Base-by-base conservation (phyloP, 1,140 invertebrate species). In the Drosophila kurseongensis region DNA sequence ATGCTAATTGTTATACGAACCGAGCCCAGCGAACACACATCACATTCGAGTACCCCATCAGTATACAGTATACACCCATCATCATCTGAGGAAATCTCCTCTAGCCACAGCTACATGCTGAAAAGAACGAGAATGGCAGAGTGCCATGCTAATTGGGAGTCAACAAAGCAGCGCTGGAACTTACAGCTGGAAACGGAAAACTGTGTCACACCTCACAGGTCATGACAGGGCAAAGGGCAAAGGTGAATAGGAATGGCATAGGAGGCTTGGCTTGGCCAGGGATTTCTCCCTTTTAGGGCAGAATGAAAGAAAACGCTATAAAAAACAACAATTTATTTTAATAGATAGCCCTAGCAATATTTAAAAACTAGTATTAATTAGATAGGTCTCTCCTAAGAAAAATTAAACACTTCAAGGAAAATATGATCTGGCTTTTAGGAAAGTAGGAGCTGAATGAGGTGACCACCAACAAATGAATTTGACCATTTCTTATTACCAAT, bases 1-100 rank as follows among this genome's bases (percentile, higher is more conserved):
- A 61, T 77, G 74, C 50, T 77, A 77, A 77, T 77, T 77, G 63
- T 55, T 40, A 51, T 42, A 66, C 41, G 66, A 58, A 51, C 57
- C 36, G 38, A 47, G 27, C 57, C 27, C 35, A 18, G 14, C 5
- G 8, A 32, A 32, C 29, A 7, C 29, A 32, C 29, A 32, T 32
- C 6, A 1, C 6, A 66, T 13, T 50, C 48, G 48, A 45, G 44
- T 45, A 12, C 45, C 23, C 45, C 32, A 42, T 51, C 14, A 32
- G 57, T 35, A 47, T 12, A 2, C 23, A 23, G 23, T 23, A 52
- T 14, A 66, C 59, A 44, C 18, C 27, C 42, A 29, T 18, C 40
- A 27, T 16, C 29, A 18, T 16, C 60, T 32, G 61, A 16, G 60
- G 65, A 10, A 44, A 9, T 18, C 52, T 57, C 45, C 7, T 23